Base-by-base conservation (phyloP, 2,888 invertebrate species). In the Creontiades dilutus region DNA sequence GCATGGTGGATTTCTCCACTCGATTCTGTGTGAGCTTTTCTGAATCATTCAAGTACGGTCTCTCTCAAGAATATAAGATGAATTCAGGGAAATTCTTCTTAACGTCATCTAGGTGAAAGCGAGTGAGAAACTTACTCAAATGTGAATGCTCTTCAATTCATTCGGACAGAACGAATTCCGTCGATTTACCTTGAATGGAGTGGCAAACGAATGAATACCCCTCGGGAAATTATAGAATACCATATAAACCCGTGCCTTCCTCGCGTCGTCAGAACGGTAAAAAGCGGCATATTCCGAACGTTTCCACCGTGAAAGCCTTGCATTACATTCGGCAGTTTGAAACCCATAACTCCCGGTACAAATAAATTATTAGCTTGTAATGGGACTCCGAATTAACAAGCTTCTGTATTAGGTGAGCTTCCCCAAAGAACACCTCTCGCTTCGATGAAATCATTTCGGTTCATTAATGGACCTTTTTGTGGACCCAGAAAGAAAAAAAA, bases 141-240 rank as follows among this genome's bases (percentile, higher is more conserved):
- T 13, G 23, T 23, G 23, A 68, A 68, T n/a, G 68, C 23, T 61
- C 14, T 61, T 61, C n/a, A 61, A n/a, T 19, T 61, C 61, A 19
- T 61, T 61, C n/a, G 68, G 9, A 68, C 68, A 23, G 68, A 68
- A 68, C 19, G 68, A 68, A 68, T 68, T 68, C 13, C 5, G 68
- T 23, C 68, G 68, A 68, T 4, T 19, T 68, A 23, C 13, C 68
- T 19, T 11, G 23, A 19, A 61, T 61, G 19, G 61, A 61, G 9
- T 19, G n/a, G 61, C 19, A 61, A n/a, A 19, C 61, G 61, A 19
- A 61, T 61, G 19, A 61, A 61, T 14, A n/a, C 61, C 61, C 61
- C 61, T 19, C 19, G 61, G 61, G 61, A 61, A 61, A 61, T 61
- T 61, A 37, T 37, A 61, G 61, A 61, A 61, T 19, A 61, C 16